Evolutionary conservation across 2,888 invertebrate species (phyloP).

Genomic region (Cryptocephalus primarius): DNA sequence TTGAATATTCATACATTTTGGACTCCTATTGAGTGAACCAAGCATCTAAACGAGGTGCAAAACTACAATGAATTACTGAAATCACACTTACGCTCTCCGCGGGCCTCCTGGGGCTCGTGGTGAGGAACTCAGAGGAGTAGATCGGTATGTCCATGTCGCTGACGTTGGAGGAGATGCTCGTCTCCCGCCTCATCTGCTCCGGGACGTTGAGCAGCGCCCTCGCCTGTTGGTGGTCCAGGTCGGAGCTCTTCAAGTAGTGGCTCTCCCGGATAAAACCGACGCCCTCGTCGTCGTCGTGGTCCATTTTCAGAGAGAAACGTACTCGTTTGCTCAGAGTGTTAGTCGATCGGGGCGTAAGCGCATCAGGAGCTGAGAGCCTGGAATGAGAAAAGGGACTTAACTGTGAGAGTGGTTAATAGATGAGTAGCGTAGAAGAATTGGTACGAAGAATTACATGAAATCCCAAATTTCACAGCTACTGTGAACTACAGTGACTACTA

Average conservation of each 20-base stretch:
- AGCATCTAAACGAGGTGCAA: too few species aligned
- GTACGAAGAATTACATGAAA: too few species aligned
- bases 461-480: too few species aligned
- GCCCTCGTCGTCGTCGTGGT: constrained; percentile 34
- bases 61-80: too few species aligned
- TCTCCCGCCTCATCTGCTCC: constrained; percentile 14
- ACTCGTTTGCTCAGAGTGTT: not conserved
- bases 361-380: too few species aligned
- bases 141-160: constrained; percentile 48
- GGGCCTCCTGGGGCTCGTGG: constrained; percentile 21
- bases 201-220: constrained; percentile 35
- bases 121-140: constrained; percentile 35
- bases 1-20: too few species aligned
- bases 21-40: too few species aligned
- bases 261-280: constrained; percentile 46
- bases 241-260: constrained; percentile 42
- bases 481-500: too few species aligned
- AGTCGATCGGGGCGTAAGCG: too few species aligned
- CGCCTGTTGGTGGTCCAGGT: constrained; percentile 29
- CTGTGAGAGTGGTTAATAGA: too few species aligned
- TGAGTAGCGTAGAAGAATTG: too few species aligned
- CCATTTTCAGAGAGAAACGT: not conserved
- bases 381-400: too few species aligned
- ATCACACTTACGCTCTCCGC: constrained; percentile 26
- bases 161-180: constrained; percentile 44